Evolutionary conservation across 2,888 invertebrate species (phyloP), one percentile per base, ranked within the genome.

Genomic region (Lasioglossum morio): DNA sequence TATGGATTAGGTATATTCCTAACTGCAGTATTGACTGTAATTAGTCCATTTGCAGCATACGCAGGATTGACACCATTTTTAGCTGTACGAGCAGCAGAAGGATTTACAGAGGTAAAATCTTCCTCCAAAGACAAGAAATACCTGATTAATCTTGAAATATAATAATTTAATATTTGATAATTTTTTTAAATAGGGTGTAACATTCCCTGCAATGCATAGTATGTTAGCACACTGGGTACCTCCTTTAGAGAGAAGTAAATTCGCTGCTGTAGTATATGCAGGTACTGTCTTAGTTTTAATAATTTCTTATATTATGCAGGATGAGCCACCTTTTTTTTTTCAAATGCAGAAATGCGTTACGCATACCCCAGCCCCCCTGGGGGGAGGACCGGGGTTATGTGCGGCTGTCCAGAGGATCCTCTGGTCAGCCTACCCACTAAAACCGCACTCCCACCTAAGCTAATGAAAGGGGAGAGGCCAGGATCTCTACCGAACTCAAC

Each of bases 201-300:
- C 98, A 12, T 99, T 98, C 95, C 99, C 99, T 27, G 98, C 98
- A 0, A 98, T 99, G 98, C 98, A 99, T 95, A 97, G 98, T 30
- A 97, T 99, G 97, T 96, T 99, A 92, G 98, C 99, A 0, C 96
- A 97, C 88, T 99, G 99, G 99, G 98, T 99, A 77, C 99, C 99
- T 10, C 99, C 98, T 2, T 95, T 98, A 92, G 99, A 99, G 94
- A 96, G 99, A 91, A 98, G 98, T 77, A 98, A 98, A 95, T 98
- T 99, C 95, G 98, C 98, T 19, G 98, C 98, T 48, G 96, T 97
- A 94, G 98, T 98, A 8, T 98, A 98, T 96, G 98, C 98, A 88
- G 97, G 97, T 97, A 69, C 12, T 37, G 19, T 66, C 66, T 34
- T 8, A 66, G 16, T 63, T 30, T 57, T 16, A 63, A 63, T 30